These are phyloP conservation scores for Pteropus alecto DNA, from an alignment of 2,113 vertebrate species.

Conservation along the genomic window DNA sequence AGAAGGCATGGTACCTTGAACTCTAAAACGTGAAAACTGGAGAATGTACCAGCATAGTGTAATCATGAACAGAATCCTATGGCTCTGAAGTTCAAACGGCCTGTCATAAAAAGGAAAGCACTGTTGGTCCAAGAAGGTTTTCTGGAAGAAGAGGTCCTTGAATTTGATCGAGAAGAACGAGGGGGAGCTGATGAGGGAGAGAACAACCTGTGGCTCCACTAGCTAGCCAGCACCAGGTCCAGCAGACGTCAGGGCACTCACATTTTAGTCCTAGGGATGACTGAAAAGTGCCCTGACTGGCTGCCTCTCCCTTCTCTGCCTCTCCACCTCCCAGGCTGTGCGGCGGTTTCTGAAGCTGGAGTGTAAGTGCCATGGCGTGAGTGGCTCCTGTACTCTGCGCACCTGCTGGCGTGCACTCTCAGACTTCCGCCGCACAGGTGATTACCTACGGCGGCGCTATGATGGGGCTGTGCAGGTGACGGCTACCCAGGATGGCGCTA, in stretches of 20 bases:
- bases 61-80: neutral
- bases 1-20: neutral
- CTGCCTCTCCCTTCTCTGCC: neutral
- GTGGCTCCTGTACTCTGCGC: slow-evolving; percentile 96
- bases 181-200: neutral
- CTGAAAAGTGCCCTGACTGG: neutral
- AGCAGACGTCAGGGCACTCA: neutral
- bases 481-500: slow-evolving; percentile 96
- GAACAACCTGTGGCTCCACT: neutral
- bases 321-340: slow-evolving; percentile 88
- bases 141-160: slow-evolving; percentile 13
- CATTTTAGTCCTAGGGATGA: neutral
- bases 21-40: neutral
- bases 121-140: neutral
- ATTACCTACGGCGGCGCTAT: slow-evolving; percentile 95
- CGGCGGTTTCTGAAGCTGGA: slow-evolving; percentile 97
- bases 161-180: neutral
- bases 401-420: slow-evolving; percentile 98
- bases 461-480: slow-evolving; percentile 97
- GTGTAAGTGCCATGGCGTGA: slow-evolving; percentile 98
- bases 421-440: slow-evolving; percentile 96
- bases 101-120: neutral
- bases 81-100: neutral
- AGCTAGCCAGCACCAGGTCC: neutral
- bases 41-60: neutral